phyloP scores from a whole-genome alignment of 2,797 vertebrate genomes.

The Sardinella longiceps region DNA sequence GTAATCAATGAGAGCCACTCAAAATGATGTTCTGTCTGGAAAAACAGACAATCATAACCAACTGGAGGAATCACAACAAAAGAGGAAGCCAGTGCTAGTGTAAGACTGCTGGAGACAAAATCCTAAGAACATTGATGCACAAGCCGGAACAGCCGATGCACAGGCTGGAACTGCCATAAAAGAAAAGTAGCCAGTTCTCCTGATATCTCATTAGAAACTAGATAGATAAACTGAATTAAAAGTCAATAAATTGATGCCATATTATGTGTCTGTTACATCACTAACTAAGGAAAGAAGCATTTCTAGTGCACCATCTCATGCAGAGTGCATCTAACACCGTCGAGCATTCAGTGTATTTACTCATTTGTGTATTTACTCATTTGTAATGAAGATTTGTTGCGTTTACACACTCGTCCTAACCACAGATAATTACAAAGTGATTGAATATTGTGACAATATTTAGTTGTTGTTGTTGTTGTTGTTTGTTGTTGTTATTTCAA shows the following conservation, averaged over 20 bases:
- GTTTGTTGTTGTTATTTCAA: not conserved
- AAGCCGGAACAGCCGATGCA: too few species aligned
- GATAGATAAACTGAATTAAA: too few species aligned
- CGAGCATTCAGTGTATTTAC: too few species aligned
- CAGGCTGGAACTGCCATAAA: not conserved
- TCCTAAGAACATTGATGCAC: not conserved
- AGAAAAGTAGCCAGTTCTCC: too few species aligned
- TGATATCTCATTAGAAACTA: too few species aligned
- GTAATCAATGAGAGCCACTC: not conserved
- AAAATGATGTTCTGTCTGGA: not conserved
- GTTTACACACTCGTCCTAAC: not conserved
- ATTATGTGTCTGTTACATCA: too few species aligned
- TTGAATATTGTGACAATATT: not conserved
- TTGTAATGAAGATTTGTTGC: not conserved
- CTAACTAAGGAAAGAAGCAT: too few species aligned
- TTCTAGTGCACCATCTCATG: too few species aligned
- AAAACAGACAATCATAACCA: not conserved
- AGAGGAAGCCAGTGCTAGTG: not conserved
- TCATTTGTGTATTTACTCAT: too few species aligned
- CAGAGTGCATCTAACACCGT: too few species aligned
- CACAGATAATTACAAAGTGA: not conserved
- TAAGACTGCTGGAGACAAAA: too few species aligned
- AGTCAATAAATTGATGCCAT: too few species aligned
- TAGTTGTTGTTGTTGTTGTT: not conserved
- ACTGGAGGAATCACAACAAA: not conserved